These are phyloP conservation scores for Tapirus terrestris DNA, from an alignment of 2,113 vertebrate species.

Conservation along the genomic window DNA sequence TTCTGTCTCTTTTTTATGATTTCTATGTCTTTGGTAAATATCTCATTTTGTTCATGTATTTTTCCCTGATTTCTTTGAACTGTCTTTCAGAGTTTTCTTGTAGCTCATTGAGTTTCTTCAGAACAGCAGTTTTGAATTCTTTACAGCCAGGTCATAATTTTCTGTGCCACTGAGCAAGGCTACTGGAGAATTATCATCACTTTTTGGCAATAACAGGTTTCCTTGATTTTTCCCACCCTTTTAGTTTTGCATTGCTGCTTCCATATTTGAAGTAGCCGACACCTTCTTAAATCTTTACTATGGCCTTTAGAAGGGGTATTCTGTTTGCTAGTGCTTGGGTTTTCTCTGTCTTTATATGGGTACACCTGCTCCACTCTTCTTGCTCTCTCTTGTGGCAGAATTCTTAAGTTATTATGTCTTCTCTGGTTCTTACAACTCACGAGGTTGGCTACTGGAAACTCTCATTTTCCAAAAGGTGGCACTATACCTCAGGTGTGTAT, in stretches of 20 bases:
- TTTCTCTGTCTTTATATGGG: not conserved
- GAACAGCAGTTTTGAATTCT: not conserved
- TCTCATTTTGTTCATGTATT: not conserved
- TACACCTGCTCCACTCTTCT: not conserved
- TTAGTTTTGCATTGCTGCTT: not conserved
- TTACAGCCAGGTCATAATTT: not conserved
- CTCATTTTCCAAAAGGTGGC: too few relatives aligned
- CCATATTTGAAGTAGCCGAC: not conserved
- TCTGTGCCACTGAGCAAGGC: not conserved
- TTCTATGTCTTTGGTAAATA: too few relatives aligned
- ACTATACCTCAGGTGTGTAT: too few relatives aligned
- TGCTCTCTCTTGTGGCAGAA: not conserved
- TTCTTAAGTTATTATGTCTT: not conserved
- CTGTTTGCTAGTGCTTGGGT: not conserved
- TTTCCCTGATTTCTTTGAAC: not conserved
- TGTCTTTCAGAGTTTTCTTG: not conserved
- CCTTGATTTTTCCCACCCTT: not conserved
- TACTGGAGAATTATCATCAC: not conserved
- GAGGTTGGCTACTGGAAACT: too few relatives aligned
- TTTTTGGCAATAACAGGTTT: not conserved
- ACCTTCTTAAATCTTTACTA: not conserved
- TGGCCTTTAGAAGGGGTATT: not conserved
- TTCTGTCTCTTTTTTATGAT: not conserved
- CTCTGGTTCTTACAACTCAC: too few relatives aligned
- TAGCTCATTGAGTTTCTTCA: not conserved